Evolutionary conservation across 2,113 vertebrate genomes (phyloP), one percentile per base, ranked within the genome.

Genomic region (Otus sunia): DNA sequence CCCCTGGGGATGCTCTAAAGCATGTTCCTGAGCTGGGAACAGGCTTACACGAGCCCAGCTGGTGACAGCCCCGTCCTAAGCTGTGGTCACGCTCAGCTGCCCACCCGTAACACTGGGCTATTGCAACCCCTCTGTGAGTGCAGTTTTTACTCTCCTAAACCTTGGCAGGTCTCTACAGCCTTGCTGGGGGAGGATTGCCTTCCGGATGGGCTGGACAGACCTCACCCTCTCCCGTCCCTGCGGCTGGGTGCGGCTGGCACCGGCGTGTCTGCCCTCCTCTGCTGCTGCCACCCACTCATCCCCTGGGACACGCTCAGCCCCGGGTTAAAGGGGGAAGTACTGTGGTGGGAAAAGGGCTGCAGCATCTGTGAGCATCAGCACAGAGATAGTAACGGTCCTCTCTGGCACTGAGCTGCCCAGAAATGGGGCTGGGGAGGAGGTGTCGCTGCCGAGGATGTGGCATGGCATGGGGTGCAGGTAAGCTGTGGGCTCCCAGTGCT

Each of bases 231-330:
- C 43, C 86, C 9, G 0, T 78, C 39, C 69, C 55, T 19, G 45
- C 0, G 2, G 49, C 85, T 39, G 45, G 58, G 49, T 45, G 55
- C 1, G 0, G 41, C 82, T 64, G 95, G 58, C 86, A 92, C 82
- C 3, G 0, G 10, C 0, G 1, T 8, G 49, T 20, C 84, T 87
- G 73, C 76, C 69, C 17, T 69, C 34, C 74, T 30, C 55, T 4
- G 4, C 50, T 11, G 53, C 75, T 74, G 41, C 56, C 77, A 45
- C 68, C 76, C 62, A 5, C 84, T 36, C 25, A 0, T 22, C 86
- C 89, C 41, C 2, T 0, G 2, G 76, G 84, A 30, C 58, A 10
- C 3, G 1, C 10, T 11, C 1, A 0, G 12, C 36, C 47, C 53
- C 0, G 1, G 23, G 18, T 30, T 15, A 22, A 27, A 43, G 0